Base-by-base conservation (phyloP, 92 coral and sea anemone species). In the Parazoanthus atlanticus region DNA sequence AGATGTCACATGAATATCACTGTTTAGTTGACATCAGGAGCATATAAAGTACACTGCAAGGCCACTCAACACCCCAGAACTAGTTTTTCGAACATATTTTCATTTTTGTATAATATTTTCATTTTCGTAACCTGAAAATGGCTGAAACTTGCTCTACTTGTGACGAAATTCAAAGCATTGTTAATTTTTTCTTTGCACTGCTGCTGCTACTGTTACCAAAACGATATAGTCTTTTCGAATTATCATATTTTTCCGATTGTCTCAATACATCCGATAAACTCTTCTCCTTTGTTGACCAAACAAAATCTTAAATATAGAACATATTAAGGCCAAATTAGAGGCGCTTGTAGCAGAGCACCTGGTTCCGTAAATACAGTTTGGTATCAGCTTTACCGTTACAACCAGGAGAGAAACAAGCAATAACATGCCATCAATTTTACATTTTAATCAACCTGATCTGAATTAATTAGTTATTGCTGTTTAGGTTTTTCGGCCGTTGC, bases 61-160 rank as follows among this genome's bases (percentile, higher is more conserved):
- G 61, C 75, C 40, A 80, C 74, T 80, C 85, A 80, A 80, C 85
- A 80, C 85, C 85, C 85, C 85, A 80, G 85, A 30, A 6, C 69
- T 80, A 49, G 84, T 17, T 29, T 61, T 19, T 25, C 28, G 28
- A 61, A 23, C 21, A 19, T 6, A 21, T 61, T 61, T 61, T 61
- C n/a, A 52, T 73, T 73, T 72, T 74, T 5, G 8, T 1, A 75
- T 36, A 11, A 8, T 38, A 31, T 17, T n/a, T n/a, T 74, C 10
- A 16, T 38, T 74, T 17, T 15, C 3, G 47, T 74, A 33, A 33
- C 10, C 25, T 33, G 28, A 75, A 32, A 79, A 49, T 49, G 4
- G 26, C 78, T 6, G 21, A 71, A 11, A 28, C 6, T 29, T 71
- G 34, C 13, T 28, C 36, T 29, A 8, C 17, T 71, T 28, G 28